Evolutionary conservation across 2,797 vertebrate genomes (phyloP).

Genomic region (Xiphophorus birchmanni): DNA sequence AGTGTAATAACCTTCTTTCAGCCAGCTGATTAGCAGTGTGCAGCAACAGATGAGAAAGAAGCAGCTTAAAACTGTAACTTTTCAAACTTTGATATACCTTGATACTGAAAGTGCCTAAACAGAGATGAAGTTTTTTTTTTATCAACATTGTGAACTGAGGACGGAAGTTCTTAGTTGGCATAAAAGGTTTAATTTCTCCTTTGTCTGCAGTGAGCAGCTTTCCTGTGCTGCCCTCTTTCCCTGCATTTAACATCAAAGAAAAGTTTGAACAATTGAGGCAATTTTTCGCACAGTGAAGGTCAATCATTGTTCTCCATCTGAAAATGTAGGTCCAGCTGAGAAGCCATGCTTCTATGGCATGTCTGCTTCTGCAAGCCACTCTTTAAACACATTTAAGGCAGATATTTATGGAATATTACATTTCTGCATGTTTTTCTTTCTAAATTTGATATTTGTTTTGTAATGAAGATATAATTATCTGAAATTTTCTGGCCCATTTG

Average conservation of each 20-base stretch:
- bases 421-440: not conserved
- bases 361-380: constrained; percentile 50
- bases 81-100: not conserved
- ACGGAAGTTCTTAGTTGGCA: constrained; percentile 36
- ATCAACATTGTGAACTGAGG: not conserved
- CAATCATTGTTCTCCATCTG: constrained; percentile 71
- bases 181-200: constrained; percentile 69
- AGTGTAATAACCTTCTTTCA: not conserved
- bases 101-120: not conserved
- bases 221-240: constrained; percentile 57
- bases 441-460: constrained; percentile 8
- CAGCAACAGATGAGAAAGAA: not conserved
- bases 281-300: constrained; percentile 72
- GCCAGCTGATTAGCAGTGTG: not conserved
- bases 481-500: constrained; percentile 39
- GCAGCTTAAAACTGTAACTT: not conserved
- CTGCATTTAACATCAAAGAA: constrained; percentile 78
- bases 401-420: not conserved
- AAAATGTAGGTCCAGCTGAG: constrained; percentile 54
- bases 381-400: constrained; percentile 37
- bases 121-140: not conserved
- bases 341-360: constrained; percentile 53
- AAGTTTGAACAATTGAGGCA: constrained; percentile 74
- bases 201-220: constrained; percentile 55
- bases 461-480: constrained; percentile 17